phyloP scores from a whole-genome alignment of 2,888 invertebrate genomes.

The Nasonia oneida region DNA sequence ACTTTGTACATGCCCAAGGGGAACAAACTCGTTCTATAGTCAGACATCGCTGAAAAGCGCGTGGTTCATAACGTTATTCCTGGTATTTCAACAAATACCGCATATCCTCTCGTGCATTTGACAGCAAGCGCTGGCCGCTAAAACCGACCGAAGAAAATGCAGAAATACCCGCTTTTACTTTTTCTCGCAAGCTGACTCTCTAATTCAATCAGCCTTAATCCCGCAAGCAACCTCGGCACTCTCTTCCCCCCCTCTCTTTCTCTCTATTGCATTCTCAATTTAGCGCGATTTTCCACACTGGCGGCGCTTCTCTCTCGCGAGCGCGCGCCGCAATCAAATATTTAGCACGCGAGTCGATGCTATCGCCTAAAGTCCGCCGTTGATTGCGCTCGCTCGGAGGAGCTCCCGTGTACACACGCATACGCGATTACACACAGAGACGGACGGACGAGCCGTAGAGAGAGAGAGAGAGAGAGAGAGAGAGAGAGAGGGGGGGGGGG shows the following conservation, averaged over 20 bases:
- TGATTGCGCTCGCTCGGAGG: conserved; percentile 21
- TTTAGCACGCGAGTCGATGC: conserved; percentile 58
- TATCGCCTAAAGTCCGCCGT: conserved; percentile 45
- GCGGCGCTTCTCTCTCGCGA: background rate
- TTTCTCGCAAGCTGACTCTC: conserved; percentile 29
- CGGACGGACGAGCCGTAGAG: background rate
- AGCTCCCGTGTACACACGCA: background rate
- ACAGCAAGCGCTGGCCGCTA: background rate
- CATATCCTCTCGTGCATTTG: too few relatives aligned
- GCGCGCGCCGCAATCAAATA: conserved; percentile 49
- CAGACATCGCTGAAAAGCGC: too few relatives aligned
- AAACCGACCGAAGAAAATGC: background rate
- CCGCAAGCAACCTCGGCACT: conserved; percentile 16
- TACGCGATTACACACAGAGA: background rate
- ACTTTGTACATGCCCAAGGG: too few relatives aligned
- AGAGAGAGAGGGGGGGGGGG: too few relatives aligned
- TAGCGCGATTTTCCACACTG: conserved; percentile 30
- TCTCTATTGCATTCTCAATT: conserved; percentile 48
- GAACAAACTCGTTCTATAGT: too few relatives aligned
- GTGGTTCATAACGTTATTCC: too few relatives aligned
- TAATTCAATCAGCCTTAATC: conserved; percentile 51
- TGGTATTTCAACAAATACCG: too few relatives aligned
- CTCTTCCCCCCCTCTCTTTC: background rate
- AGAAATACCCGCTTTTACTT: conserved; percentile 14
- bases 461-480: too few relatives aligned